Evolutionary conservation across 2,113 vertebrate species (phyloP).

Genomic region (Phyllopteryx taeniolatus): DNA sequence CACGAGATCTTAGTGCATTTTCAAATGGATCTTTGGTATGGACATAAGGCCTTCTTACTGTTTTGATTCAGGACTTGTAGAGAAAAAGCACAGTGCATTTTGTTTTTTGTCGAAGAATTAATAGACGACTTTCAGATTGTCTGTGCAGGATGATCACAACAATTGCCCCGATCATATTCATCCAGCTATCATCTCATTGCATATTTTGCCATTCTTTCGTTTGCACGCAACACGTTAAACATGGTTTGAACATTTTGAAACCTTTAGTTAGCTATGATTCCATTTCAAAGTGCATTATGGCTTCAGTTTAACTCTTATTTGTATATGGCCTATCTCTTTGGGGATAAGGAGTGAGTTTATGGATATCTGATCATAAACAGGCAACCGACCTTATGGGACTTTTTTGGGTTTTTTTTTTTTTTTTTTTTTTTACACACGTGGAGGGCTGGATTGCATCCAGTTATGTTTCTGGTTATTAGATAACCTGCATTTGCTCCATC

Average conservation of each 20-base stretch:
- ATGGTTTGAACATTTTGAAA: background rate
- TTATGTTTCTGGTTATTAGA: constrained; percentile 6
- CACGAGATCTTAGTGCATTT: constrained; percentile 32
- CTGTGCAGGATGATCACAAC: constrained; percentile 29
- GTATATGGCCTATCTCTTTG: background rate
- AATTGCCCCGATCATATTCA: background rate
- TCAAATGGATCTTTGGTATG: constrained; percentile 70
- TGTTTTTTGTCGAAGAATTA: constrained; percentile 18
- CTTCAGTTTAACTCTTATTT: background rate
- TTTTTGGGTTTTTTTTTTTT: too few species aligned
- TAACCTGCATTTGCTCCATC: background rate
- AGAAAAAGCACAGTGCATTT: constrained; percentile 35
- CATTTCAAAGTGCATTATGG: constrained; percentile 3
- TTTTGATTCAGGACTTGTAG: background rate
- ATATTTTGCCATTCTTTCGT: background rate
- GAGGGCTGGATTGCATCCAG: background rate
- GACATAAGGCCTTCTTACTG: constrained; percentile 61
- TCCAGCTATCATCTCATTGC: background rate
- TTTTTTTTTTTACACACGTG: too few species aligned
- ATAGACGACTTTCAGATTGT: constrained; percentile 46
- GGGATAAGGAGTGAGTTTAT: background rate
- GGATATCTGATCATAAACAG: background rate
- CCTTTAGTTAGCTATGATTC: background rate
- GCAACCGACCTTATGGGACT: background rate
- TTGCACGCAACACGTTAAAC: background rate